These are phyloP conservation scores for Chymomyza fuscimana DNA, from an alignment of 2,888 invertebrate genomes.

Conservation along the genomic window DNA sequence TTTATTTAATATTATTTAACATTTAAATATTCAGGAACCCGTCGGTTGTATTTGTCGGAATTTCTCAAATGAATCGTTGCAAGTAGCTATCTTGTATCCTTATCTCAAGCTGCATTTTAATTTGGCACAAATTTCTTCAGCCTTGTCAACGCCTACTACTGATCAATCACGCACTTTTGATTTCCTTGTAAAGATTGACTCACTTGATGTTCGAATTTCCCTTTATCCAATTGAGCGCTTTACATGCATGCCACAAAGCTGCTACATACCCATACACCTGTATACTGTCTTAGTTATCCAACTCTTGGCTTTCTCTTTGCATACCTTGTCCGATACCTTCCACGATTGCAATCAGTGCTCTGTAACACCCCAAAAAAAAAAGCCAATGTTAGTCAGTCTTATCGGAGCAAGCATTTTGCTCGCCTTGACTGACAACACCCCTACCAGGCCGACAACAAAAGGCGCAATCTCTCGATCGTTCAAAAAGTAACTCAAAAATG, in stretches of 20 bases:
- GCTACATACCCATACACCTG: constrained; percentile 25
- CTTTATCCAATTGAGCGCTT: constrained; percentile 49
- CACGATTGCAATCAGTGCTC: constrained; percentile 52
- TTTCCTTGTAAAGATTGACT: background rate
- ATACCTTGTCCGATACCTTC: constrained; percentile 39
- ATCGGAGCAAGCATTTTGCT: constrained; percentile 50
- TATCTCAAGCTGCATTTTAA: background rate
- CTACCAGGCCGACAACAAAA: constrained; percentile 38
- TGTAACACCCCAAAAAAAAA: constrained; percentile 61
- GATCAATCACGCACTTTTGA: background rate
- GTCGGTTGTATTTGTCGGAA: background rate
- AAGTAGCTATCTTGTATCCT: background rate
- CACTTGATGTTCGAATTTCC: constrained; percentile 55
- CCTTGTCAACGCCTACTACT: background rate
- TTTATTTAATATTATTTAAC: no score
- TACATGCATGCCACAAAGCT: constrained; percentile 32
- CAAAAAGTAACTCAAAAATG: constrained; percentile 42
- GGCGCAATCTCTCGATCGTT: constrained; percentile 27
- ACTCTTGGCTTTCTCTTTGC: constrained; percentile 55
- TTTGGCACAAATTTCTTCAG: background rate
- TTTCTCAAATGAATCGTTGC: background rate
- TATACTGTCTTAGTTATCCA: background rate
- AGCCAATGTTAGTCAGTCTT: constrained; percentile 50
- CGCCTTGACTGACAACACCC: constrained; percentile 62
- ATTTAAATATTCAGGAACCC: no score